These are phyloP conservation scores for Silurus glanis DNA, from an alignment of 2,113 vertebrate genomes.

Conservation along the genomic window DNA sequence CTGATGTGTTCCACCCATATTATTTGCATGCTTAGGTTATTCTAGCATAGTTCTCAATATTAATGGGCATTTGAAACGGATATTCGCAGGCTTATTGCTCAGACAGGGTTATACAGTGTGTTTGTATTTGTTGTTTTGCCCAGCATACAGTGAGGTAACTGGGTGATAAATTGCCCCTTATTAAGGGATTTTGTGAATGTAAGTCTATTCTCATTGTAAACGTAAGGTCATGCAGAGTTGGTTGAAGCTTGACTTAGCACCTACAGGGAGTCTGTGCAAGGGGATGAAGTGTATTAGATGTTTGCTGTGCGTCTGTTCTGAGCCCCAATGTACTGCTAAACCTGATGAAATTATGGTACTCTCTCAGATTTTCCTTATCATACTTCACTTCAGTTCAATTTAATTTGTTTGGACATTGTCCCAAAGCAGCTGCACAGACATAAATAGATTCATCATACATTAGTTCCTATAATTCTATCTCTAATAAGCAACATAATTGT, in stretches of 20 bases:
- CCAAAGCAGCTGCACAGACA: too few species aligned
- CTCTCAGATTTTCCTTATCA: not conserved
- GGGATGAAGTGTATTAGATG: not conserved
- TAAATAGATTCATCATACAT: too few species aligned
- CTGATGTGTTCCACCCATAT: too few species aligned
- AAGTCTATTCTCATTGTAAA: not conserved
- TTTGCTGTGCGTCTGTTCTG: not conserved
- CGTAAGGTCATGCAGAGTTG: not conserved
- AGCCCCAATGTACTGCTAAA: not conserved
- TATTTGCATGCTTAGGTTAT: too few species aligned
- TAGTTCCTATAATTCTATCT: too few species aligned
- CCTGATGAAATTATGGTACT: not conserved
- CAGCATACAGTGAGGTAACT: not conserved
- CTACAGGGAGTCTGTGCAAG: not conserved
- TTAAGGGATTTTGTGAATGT: not conserved
- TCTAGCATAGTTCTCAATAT: too few species aligned
- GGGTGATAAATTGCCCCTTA: not conserved
- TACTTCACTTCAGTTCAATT: not conserved
- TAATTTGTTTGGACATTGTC: too few species aligned
- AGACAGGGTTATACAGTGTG: too few species aligned
- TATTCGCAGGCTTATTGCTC: too few species aligned
- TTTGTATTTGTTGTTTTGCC: too few species aligned
- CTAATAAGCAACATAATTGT: too few species aligned
- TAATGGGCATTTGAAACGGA: too few species aligned
- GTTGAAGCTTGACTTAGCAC: not conserved